These are phyloP conservation scores for Oligia fasciuncula DNA, from an alignment of 2,888 invertebrate species.

Conservation along the genomic window DNA sequence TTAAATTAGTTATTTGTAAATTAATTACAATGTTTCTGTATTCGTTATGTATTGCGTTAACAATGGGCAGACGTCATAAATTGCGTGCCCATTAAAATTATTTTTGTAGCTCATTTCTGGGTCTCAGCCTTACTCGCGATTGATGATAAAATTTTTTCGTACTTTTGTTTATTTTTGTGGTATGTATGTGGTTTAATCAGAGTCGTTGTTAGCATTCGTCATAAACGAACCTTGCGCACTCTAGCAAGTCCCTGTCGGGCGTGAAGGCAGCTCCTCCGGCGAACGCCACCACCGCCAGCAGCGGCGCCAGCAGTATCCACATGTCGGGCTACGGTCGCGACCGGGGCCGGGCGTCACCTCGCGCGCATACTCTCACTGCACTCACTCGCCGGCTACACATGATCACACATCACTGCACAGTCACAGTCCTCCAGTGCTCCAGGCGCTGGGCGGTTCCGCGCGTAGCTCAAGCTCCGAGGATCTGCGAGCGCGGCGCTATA, in stretches of 20 bases:
- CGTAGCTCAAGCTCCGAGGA: constrained; percentile 81
- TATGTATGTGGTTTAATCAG: constrained; percentile 11
- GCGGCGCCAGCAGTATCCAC: constrained; percentile 82
- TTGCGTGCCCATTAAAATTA: constrained; percentile 84
- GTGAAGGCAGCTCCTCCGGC: constrained; percentile 82
- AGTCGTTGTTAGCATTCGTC: constrained; percentile 23
- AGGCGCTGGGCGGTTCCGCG: constrained; percentile 66
- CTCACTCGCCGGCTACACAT: constrained; percentile 84
- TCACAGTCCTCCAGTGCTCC: constrained; percentile 60
- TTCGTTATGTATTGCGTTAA: constrained; percentile 43
- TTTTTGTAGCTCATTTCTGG: constrained; percentile 85
- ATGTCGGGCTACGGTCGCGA: constrained; percentile 83
- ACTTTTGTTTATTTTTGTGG: constrained; percentile 39
- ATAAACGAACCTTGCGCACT: constrained; percentile 87
- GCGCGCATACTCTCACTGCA: constrained; percentile 81
- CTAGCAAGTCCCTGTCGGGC: constrained; percentile 85
- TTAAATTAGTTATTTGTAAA: constrained; percentile 47
- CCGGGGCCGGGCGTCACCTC: constrained; percentile 78
- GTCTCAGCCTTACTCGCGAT: constrained; percentile 73
- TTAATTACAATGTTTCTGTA: constrained; percentile 46
- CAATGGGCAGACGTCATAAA: constrained; percentile 66
- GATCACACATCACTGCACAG: constrained; percentile 86
- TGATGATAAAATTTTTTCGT: constrained; percentile 43
- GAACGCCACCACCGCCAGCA: constrained; percentile 81
- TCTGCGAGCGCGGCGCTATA: constrained; percentile 85